Percentiles rank a stretch among this genome's conserved stretches.
Conservation (phyloP, 2,113 vertebrate species). For the Gymnobelideus leadbeateri region DNA sequence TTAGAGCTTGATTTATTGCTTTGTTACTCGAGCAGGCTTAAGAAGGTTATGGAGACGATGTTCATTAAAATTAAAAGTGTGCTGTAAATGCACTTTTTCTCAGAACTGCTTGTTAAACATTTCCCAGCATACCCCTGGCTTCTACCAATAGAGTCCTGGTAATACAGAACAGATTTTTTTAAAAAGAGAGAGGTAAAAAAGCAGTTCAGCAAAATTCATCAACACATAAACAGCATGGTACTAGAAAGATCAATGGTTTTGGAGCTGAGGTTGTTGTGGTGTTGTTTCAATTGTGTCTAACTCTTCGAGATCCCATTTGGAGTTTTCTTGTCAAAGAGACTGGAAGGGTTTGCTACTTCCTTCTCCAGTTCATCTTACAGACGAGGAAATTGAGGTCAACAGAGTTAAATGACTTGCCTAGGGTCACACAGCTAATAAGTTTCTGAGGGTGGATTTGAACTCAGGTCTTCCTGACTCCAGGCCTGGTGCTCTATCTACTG, state of each 20-base stretch:
- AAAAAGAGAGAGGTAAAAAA: too few species aligned
- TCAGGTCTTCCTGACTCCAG: neutral
- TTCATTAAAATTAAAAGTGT: neutral
- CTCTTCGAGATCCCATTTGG: too few species aligned
- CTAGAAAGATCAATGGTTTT: neutral
- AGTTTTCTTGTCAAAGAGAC: too few species aligned
- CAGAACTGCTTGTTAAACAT: neutral
- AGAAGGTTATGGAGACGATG: neutral
- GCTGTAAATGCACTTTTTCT: neutral
- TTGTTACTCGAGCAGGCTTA: neutral
- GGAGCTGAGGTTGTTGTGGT: neutral
- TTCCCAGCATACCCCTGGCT: neutral
- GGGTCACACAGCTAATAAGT: neutral
- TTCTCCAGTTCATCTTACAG: too few species aligned
- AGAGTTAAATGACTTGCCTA: neutral
- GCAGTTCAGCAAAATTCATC: neutral
- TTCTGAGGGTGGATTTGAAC: neutral
- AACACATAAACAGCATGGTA: neutral
- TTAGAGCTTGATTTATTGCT: neutral
- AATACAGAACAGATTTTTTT: neutral
- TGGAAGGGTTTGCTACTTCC: too few species aligned
- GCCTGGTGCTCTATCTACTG: neutral
- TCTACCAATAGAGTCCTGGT: neutral
- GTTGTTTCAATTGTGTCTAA: too few species aligned
- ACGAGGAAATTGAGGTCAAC: too few species aligned